These are phyloP conservation scores for Frankliniella fusca DNA, from an alignment of 2,888 invertebrate species.

Conservation along the genomic window DNA sequence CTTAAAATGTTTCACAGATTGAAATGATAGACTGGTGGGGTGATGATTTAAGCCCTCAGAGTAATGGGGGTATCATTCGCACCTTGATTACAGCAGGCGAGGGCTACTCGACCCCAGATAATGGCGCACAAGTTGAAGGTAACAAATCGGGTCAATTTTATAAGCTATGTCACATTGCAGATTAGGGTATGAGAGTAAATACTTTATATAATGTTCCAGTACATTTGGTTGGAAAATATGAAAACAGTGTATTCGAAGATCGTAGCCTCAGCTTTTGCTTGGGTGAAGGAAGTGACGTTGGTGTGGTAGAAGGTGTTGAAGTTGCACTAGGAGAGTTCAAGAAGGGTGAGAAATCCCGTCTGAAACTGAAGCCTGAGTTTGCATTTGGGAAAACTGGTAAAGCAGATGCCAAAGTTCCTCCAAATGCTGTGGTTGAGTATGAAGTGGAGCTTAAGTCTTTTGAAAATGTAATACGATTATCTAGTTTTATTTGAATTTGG, in stretches of 20 bases:
- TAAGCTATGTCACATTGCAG: constrained; percentile 1
- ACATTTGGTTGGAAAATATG: constrained; percentile 64
- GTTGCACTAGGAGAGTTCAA: constrained; percentile 74
- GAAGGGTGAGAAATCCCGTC: constrained; percentile 69
- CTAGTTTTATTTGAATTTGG: neutral
- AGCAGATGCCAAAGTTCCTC: constrained; percentile 67
- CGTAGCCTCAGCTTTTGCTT: constrained; percentile 75
- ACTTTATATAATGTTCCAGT: constrained; percentile 54
- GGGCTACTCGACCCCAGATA: constrained; percentile 69
- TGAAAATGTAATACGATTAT: constrained; percentile 60
- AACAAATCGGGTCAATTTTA: constrained; percentile 40
- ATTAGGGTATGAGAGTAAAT: constrained; percentile 29
- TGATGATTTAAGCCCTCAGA: constrained; percentile 81
- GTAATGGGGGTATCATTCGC: constrained; percentile 78
- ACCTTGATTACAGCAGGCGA: constrained; percentile 66
- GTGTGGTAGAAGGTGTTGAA: constrained; percentile 78
- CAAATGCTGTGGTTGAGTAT: constrained; percentile 74
- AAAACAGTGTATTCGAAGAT: constrained; percentile 69
- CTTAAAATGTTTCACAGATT: constrained; percentile 53
- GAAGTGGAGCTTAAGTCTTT: constrained; percentile 75
- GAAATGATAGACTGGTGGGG: constrained; percentile 83
- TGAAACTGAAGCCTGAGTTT: constrained; percentile 71
- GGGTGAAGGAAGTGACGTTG: constrained; percentile 76
- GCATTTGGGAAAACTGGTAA: constrained; percentile 74
- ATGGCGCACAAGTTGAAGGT: constrained; percentile 81